phyloP scores from a whole-genome alignment of 23 tunicate species.

The Phallusia fumigata region DNA sequence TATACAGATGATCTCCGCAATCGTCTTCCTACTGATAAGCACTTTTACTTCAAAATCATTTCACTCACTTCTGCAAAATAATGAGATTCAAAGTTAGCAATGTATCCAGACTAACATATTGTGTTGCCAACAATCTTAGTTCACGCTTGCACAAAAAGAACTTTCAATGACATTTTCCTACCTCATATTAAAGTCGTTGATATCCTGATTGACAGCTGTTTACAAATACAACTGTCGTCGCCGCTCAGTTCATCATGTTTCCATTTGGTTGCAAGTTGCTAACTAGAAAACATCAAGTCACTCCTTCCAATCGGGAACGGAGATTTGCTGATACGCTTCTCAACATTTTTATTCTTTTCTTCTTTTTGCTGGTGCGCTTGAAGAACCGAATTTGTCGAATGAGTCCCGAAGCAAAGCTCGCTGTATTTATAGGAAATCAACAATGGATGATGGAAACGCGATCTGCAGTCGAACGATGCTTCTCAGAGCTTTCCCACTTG shows the following conservation, averaged over 20 bases:
- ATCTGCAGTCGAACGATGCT: not conserved
- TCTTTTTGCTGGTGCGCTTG: not conserved
- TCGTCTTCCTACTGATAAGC: not conserved
- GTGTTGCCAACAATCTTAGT: too few relatives aligned
- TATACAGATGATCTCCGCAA: not conserved
- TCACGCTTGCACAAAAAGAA: too few relatives aligned
- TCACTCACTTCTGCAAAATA: not conserved
- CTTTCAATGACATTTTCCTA: not conserved
- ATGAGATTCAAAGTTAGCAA: not conserved
- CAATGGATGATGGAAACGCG: not conserved
- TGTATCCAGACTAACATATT: too few relatives aligned
- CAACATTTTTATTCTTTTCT: not conserved
- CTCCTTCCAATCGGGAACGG: not conserved
- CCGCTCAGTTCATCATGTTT: not conserved
- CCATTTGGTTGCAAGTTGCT: not conserved
- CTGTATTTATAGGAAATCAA: not conserved
- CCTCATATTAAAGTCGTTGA: not conserved
- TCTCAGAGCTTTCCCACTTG: slow-evolving; percentile 10
- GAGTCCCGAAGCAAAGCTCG: not conserved
- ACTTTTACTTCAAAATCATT: not conserved
- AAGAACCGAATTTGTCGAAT: not conserved
- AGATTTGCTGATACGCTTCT: not conserved
- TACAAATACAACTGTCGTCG: not conserved
- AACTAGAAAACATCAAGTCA: slow-evolving; percentile 9
- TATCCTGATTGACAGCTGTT: not conserved